Conservation (phyloP, 2,113 vertebrate species). For the Gallinago paraguaiae region DNA sequence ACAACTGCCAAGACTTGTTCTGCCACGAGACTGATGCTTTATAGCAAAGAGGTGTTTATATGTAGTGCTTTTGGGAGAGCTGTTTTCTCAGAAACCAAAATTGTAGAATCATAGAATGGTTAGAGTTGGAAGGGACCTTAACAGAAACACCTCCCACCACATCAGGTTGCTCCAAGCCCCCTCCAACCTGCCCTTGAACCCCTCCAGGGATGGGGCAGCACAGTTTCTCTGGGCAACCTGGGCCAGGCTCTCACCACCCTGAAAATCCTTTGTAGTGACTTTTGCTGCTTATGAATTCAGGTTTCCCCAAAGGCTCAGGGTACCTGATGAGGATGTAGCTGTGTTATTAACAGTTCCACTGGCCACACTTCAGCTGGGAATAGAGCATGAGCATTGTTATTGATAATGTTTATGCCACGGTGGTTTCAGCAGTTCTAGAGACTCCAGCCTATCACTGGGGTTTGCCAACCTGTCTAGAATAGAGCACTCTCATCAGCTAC, state of each 20-base stretch:
- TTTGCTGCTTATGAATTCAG: neutral
- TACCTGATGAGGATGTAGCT: too few species aligned
- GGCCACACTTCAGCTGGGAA: accelerated
- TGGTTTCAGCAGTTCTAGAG: neutral
- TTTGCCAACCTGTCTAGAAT: neutral
- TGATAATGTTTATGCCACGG: accelerated
- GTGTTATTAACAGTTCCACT: too few species aligned
- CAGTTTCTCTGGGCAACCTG: too few species aligned
- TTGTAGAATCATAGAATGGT: too few species aligned
- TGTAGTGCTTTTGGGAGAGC: neutral
- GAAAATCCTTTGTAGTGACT: neutral
- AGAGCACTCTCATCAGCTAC: neutral
- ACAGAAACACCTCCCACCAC: too few species aligned
- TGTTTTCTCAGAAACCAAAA: neutral
- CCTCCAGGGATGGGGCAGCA: too few species aligned
- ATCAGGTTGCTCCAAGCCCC: too few species aligned
- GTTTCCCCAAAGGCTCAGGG: neutral
- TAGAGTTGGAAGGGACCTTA: too few species aligned
- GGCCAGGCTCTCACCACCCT: too few species aligned
- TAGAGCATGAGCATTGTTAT: accelerated
- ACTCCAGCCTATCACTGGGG: neutral
- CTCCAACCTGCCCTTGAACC: too few species aligned
- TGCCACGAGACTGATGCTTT: neutral
- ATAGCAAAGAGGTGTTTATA: neutral
- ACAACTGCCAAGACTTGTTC: neutral